Conservation (phyloP, 2,113 vertebrate genomes). For the Coreoperca whiteheadi region DNA sequence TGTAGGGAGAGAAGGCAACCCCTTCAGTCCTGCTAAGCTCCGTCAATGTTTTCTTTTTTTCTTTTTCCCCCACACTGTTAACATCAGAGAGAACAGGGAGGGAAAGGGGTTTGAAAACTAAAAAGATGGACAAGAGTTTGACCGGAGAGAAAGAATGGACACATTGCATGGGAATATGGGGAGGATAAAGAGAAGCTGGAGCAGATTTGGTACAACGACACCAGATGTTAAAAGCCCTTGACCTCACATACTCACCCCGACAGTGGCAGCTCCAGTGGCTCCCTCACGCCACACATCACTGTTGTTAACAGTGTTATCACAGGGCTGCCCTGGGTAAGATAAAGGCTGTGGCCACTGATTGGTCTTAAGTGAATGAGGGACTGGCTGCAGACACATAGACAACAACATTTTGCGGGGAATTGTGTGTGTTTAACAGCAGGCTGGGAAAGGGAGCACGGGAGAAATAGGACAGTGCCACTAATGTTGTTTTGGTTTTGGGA, state of each 20-base stretch:
- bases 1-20: constrained; percentile 60
- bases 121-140: constrained; percentile 35
- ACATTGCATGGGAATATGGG: neutral
- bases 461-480: constrained; percentile 54
- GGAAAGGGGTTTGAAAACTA: constrained; percentile 31
- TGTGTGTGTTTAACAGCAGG: constrained; percentile 69
- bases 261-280: constrained; percentile 75
- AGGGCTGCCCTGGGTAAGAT: constrained; percentile 79
- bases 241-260: constrained; percentile 75
- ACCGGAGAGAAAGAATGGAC: constrained; percentile 10
- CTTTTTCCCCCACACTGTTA: constrained; percentile 49
- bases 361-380: constrained; percentile 69
- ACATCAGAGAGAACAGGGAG: constrained; percentile 50
- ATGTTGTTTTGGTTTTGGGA: constrained; percentile 84
- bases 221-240: constrained; percentile 76
- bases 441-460: constrained; percentile 38
- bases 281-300: constrained; percentile 74
- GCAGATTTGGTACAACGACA: constrained; percentile 27
- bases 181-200: constrained; percentile 18
- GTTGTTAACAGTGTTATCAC: constrained; percentile 86
- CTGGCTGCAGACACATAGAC: constrained; percentile 68
- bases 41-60: constrained; percentile 45
- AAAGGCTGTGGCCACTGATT: constrained; percentile 73
- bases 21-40: constrained; percentile 57
- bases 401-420: constrained; percentile 55